phyloP scores from a whole-genome alignment of 2,888 invertebrate species.

The Agrotis exclamationis region DNA sequence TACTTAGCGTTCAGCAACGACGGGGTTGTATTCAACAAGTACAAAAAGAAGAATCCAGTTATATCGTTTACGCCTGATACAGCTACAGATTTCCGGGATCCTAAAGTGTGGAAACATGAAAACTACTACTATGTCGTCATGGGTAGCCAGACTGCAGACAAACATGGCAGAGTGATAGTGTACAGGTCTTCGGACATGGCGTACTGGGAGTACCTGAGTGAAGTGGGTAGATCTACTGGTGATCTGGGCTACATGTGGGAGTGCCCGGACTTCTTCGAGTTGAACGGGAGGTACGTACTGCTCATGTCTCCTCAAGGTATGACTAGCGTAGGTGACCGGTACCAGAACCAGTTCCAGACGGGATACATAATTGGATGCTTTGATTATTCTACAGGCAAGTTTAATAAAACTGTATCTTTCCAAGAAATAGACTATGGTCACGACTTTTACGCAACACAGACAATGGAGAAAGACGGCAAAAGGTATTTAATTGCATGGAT shows the following conservation, averaged over 20 bases:
- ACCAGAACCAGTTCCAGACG: slow-evolving; percentile 80
- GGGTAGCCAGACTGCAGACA: slow-evolving; percentile 79
- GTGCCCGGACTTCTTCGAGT: slow-evolving; percentile 88
- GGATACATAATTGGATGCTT: slow-evolving; percentile 87
- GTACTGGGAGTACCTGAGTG: slow-evolving; percentile 80
- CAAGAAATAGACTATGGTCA: slow-evolving; percentile 87
- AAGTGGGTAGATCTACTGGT: slow-evolving; percentile 80
- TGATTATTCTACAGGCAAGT: slow-evolving; percentile 76
- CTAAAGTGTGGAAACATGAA: slow-evolving; percentile 85
- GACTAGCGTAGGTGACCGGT: slow-evolving; percentile 77
- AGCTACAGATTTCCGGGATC: slow-evolving; percentile 86
- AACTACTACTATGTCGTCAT: slow-evolving; percentile 84
- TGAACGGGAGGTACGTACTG: slow-evolving; percentile 82
- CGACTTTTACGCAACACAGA: slow-evolving; percentile 88
- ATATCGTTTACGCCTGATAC: slow-evolving; percentile 77
- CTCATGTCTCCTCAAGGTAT: slow-evolving; percentile 87
- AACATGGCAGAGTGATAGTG: slow-evolving; percentile 80
- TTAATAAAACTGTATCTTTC: slow-evolving; percentile 77
- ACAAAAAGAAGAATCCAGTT: slow-evolving; percentile 84
- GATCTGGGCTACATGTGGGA: slow-evolving; percentile 88
- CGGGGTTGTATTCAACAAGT: slow-evolving; percentile 83
- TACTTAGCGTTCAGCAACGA: slow-evolving; percentile 83
- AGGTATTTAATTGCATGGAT: slow-evolving; percentile 85
- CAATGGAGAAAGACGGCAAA: slow-evolving; percentile 78
- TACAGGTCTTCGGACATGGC: slow-evolving; percentile 84